Evolutionary conservation across 2,888 invertebrate species (phyloP), one percentile per base, ranked within the genome.

Genomic region (Tipula confusa): DNA sequence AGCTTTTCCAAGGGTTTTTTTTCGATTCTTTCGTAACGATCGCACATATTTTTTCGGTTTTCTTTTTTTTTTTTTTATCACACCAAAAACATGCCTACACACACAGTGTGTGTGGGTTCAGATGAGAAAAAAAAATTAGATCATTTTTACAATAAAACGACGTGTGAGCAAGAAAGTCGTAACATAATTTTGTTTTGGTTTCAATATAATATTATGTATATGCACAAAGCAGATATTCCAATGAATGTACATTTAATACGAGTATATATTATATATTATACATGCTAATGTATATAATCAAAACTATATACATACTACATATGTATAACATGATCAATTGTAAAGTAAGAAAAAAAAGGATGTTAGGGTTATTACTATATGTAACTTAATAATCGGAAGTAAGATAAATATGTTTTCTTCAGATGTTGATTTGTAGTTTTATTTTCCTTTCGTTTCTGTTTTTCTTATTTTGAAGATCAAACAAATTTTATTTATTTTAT

Each of bases 121-220:
- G 24, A 64, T 64, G 64, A 64, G n/a, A 43, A 15, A 43, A 9
- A 64, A 64, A 64, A 64, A 64, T 64, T 64, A 64, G 64, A 64
- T 64, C 64, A 64, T 64, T 64, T 64, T 64, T 64, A 64, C 64
- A 64, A 64, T 64, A 64, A 64, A 64, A 24, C 64, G 64, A 64
- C 64, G 64, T 64, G 64, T 64, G 64, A 64, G 64, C 24, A 64
- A 24, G 64, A 64, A 64, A 64, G 24, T 64, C 64, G 64, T 64
- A 64, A 64, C 64, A 64, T 64, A 64, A 24, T 64, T 64, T 64
- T 24, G 24, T 64, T 64, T 64, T 48, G 18, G 64, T 64, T 64
- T 64, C 24, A 24, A 24, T 64, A 64, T n/a, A n/a, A n/a, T n/a
- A n/a, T n/a, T n/a, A n/a, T n/a, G n/a, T n/a, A n/a, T 64, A 64